phyloP scores from a whole-genome alignment of 2,888 invertebrate species.

The Itoplectis maculator region DNA sequence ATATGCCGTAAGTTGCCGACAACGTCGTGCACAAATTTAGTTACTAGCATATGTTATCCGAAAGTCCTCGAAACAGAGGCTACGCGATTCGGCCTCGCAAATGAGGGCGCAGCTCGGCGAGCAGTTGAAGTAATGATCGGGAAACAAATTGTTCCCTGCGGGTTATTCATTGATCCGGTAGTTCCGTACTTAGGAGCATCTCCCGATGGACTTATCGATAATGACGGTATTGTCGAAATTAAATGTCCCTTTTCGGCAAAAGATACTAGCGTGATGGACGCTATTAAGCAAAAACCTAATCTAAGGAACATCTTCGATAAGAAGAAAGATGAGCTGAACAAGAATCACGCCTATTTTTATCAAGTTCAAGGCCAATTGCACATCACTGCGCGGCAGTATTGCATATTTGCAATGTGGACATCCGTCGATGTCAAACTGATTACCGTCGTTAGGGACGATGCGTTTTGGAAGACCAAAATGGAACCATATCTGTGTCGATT shows the following conservation, averaged over 20 bases:
- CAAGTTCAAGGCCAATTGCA: slow-evolving; percentile 71
- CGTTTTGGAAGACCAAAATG: slow-evolving; percentile 63
- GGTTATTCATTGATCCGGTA: slow-evolving; percentile 73
- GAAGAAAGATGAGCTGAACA: slow-evolving; percentile 55
- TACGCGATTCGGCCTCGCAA: slow-evolving; percentile 62
- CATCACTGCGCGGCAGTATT: neutral
- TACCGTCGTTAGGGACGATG: slow-evolving; percentile 53
- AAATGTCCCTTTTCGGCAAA: slow-evolving; percentile 68
- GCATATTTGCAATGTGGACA: slow-evolving; percentile 55
- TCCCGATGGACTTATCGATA: slow-evolving; percentile 71
- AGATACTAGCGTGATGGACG: slow-evolving; percentile 59
- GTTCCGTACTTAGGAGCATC: slow-evolving; percentile 69
- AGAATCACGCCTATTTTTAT: slow-evolving; percentile 67
- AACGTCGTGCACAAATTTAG: neutral
- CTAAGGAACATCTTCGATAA: slow-evolving; percentile 44
- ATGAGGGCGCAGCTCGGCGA: slow-evolving; percentile 61
- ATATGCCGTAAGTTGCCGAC: neutral
- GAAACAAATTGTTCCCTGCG: slow-evolving; percentile 66
- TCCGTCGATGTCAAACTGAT: slow-evolving; percentile 45
- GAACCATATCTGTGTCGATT: slow-evolving; percentile 38
- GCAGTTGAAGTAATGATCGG: slow-evolving; percentile 1
- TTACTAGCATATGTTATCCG: slow-evolving; percentile 49
- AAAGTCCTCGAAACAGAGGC: slow-evolving; percentile 54
- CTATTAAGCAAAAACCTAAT: slow-evolving; percentile 30
- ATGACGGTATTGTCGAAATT: slow-evolving; percentile 69